Conservation (phyloP, 2,797 vertebrate genomes). For the Siniperca scherzeri region DNA sequence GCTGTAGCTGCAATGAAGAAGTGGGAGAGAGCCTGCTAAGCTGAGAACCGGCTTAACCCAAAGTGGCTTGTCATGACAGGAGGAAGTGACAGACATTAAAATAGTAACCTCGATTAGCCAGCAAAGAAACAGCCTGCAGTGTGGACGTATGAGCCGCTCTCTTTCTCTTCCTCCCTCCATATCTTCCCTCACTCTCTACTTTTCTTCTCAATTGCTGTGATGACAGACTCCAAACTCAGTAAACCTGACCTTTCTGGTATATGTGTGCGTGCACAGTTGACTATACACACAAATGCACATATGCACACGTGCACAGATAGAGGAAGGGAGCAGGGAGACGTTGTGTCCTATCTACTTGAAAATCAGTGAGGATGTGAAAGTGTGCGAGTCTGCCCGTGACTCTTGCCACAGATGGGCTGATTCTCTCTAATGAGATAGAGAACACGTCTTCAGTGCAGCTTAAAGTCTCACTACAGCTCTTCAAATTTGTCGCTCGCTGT, state of each 20-base stretch:
- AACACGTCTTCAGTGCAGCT: constrained; percentile 63
- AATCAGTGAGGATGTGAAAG: constrained; percentile 80
- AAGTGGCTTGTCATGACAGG: constrained; percentile 86
- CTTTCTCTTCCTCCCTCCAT: constrained; percentile 1
- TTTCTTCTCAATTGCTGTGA: neutral
- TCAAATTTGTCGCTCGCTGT: constrained; percentile 55
- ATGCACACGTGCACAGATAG: constrained; percentile 45
- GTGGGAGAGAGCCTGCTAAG: constrained; percentile 77
- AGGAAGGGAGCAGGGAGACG: constrained; percentile 66
- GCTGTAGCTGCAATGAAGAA: constrained; percentile 64
- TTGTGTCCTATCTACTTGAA: constrained; percentile 49
- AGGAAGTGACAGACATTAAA: constrained; percentile 86
- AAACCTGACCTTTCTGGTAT: constrained; percentile 12
- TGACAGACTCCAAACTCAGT: constrained; percentile 5
- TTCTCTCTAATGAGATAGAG: constrained; percentile 81
- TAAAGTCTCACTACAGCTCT: constrained; percentile 63
- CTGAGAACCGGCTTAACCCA: constrained; percentile 83
- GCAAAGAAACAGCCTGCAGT: constrained; percentile 58
- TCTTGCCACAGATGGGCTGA: constrained; percentile 82
- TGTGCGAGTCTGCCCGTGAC: constrained; percentile 67
- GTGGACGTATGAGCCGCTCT: neutral
- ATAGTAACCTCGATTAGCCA: constrained; percentile 84
- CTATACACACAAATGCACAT: neutral
- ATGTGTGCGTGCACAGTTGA: constrained; percentile 12
- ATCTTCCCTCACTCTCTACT: neutral